Conservation (phyloP, 2,797 vertebrate genomes). For the Intellagama lesueurii region DNA sequence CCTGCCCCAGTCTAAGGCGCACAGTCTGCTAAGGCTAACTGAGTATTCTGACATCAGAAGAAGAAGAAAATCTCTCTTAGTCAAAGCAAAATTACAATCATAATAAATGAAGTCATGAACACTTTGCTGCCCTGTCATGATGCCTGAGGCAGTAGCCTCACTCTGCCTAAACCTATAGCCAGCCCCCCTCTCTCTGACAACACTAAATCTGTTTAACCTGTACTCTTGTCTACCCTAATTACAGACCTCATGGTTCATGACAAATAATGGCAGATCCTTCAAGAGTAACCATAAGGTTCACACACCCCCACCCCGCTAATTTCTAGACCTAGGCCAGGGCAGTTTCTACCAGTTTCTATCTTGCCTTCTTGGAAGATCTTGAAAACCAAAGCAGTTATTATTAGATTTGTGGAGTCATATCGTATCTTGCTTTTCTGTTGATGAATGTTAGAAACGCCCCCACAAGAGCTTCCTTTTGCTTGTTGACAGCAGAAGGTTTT, state of each 20-base stretch:
- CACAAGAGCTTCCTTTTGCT: background rate
- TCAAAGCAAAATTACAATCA: background rate
- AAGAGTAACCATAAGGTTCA: background rate
- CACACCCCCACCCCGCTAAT: background rate
- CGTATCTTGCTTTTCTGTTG: background rate
- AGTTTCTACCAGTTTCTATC: background rate
- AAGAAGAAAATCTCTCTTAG: background rate
- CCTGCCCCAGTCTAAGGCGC: background rate
- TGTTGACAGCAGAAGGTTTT: conserved; percentile 2
- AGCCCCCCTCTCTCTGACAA: background rate
- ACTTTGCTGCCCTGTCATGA: background rate
- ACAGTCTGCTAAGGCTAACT: background rate
- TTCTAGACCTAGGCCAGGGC: background rate
- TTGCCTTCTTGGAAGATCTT: conserved; percentile 34
- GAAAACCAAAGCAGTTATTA: background rate
- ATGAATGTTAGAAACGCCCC: conserved; percentile 14
- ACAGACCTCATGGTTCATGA: no score
- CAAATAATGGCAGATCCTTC: no score
- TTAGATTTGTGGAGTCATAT: conserved; percentile 9
- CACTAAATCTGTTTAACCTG: background rate
- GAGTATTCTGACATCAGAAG: background rate
- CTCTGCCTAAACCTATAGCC: background rate
- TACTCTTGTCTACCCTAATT: background rate
- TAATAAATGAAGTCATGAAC: background rate
- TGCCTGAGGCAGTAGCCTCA: background rate